Evolutionary conservation across 2,797 vertebrate genomes (phyloP).

Genomic region (Cygnus olor): DNA sequence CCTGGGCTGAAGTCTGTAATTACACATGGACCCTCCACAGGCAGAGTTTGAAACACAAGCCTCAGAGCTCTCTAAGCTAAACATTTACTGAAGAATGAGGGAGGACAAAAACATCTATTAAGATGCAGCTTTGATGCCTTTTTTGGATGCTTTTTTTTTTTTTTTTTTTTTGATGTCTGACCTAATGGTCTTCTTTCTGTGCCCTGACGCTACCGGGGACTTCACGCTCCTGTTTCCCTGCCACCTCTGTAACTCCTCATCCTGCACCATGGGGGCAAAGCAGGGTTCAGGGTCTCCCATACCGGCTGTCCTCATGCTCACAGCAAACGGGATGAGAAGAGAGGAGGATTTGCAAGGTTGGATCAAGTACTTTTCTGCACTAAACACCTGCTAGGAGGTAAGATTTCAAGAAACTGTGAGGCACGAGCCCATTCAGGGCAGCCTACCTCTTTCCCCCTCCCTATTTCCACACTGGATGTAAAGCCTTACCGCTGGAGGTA

Average conservation of each 20-base stretch:
- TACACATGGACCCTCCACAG: neutral
- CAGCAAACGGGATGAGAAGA: neutral
- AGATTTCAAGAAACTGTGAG: fast-evolving
- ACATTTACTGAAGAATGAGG: neutral
- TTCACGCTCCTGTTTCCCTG: neutral
- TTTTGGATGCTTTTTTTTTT: neutral
- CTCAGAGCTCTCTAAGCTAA: neutral
- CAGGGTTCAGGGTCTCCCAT: fast-evolving
- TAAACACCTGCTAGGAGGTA: neutral
- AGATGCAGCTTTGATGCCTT: neutral
- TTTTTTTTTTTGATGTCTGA: neutral
- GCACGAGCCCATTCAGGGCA: neutral
- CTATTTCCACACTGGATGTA: fast-evolving
- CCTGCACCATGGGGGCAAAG: fast-evolving
- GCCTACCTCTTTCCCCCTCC: neutral
- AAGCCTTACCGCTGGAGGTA: neutral
- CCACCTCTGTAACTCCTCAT: neutral
- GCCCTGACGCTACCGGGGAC: fast-evolving
- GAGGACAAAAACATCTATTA: neutral
- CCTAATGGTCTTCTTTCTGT: neutral
- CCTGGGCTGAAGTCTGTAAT: neutral
- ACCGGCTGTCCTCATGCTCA: fast-evolving
- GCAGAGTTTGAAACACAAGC: neutral
- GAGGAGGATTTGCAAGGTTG: neutral
- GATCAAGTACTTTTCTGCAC: neutral